Percentiles rank a stretch among this genome's conserved stretches.
phyloP scores from a whole-genome alignment of 2,888 invertebrate genomes.

The Neocrepidodera transversa region DNA sequence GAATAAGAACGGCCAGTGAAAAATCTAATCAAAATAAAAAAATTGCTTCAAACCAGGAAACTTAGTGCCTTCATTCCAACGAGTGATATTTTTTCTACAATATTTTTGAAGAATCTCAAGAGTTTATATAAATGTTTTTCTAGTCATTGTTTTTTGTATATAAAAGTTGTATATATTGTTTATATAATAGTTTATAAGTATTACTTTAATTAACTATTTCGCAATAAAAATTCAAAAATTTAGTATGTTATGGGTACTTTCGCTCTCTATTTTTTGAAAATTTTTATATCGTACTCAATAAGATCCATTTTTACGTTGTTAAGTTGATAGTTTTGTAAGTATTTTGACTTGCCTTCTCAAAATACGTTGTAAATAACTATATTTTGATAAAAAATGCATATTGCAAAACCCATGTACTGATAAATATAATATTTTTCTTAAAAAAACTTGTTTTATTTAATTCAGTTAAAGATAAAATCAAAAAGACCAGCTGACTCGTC shows the following conservation, averaged over 20 bases:
- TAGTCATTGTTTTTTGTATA: slow-evolving; percentile 57
- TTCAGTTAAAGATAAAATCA: slow-evolving; percentile 17
- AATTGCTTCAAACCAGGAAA: slow-evolving; percentile 41
- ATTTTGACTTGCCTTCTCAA: slow-evolving; percentile 25
- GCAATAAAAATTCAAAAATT: slow-evolving; percentile 23
- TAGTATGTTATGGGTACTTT: slow-evolving; percentile 26
- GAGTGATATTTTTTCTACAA: slow-evolving; percentile 55
- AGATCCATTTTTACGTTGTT: slow-evolving; percentile 26
- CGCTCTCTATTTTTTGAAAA: slow-evolving; percentile 36
- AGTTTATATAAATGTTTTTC: slow-evolving; percentile 55
- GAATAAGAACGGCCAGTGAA: slow-evolving; percentile 48
- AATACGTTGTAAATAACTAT: slow-evolving; percentile 40
- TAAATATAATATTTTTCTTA: slow-evolving; percentile 22
- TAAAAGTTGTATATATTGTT: slow-evolving; percentile 52
- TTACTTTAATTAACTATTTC: slow-evolving; percentile 15
- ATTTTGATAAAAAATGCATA: slow-evolving; percentile 40
- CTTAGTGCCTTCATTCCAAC: slow-evolving; percentile 58
- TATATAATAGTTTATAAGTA: slow-evolving; percentile 44
- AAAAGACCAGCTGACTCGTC: slow-evolving; percentile 30
- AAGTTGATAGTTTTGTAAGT: slow-evolving; percentile 35
- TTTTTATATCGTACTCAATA: slow-evolving; percentile 40
- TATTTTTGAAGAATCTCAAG: slow-evolving; percentile 47
- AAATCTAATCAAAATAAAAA: slow-evolving; percentile 42
- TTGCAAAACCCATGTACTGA: slow-evolving; percentile 37
- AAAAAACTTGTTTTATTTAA: slow-evolving; percentile 9